Base-by-base conservation (phyloP, 2,113 vertebrate species). In the Marmota flaviventris region DNA sequence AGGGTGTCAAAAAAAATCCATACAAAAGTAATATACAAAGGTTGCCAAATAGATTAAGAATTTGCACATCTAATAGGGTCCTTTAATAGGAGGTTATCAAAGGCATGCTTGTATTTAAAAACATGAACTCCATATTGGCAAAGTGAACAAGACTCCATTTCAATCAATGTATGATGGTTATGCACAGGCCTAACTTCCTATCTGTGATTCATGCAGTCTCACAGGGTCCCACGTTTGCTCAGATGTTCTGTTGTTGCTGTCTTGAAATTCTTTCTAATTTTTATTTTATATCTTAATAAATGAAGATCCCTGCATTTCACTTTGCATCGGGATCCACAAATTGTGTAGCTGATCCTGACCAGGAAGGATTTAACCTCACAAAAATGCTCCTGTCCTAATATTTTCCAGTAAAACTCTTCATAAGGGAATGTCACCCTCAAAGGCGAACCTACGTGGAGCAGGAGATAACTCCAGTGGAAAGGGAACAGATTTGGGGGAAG, bases 211-310 rank as follows among this genome's bases (percentile, higher is more conserved):
- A 14, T 5, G 9, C 53, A 12, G 39, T 32, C 51, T 16, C 16
- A 24, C 0, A 51, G 37, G 51, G 4, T 4, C 13, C 17, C 5
- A 2, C 58, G 8, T 11, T 65, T 86, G 42, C 34, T 29, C 45
- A 25, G 61, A 39, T 89, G 48, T 48, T 72, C 32, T 91, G 10
- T 11, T 70, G 56, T 65, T 86, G 45, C 17, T 82, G 2, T 85
- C 56, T 85, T 85, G n/a, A 82, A 79, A 91, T 82, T 85, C 9
- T 95, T 51, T 83, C n/a, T 13, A 72, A 65, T 13, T 81, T 72
- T 70, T 63, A 51, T 24, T 61, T 24, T 61, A 45, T 9, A 45
- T 20, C 25, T 24, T 9, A 63, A 63, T 48, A 65, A 86, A 67
- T 17, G 78, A 79, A 90, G 13, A 90, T 39, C 5, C 10, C 8